Percentiles rank a stretch among this genome's conserved stretches.
phyloP scores from a whole-genome alignment of 2,113 vertebrate species.

The Hyperoodon ampullatus region DNA sequence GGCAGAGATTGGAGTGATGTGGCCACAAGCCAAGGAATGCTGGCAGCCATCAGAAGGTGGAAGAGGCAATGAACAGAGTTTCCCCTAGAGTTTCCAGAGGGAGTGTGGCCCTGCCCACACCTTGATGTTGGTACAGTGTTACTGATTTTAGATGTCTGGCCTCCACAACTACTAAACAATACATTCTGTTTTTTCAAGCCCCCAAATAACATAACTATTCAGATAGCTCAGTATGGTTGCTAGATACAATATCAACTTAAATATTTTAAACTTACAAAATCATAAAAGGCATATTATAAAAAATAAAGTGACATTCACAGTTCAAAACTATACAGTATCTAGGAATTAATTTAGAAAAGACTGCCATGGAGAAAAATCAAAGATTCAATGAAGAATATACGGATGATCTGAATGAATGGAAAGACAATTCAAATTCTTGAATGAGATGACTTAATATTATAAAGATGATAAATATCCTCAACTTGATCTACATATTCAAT shows the following conservation, averaged over 20 bases:
- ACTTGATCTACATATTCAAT: background rate
- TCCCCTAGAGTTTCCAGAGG: background rate
- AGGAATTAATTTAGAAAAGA: constrained; percentile 4
- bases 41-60: background rate
- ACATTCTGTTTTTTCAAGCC: background rate
- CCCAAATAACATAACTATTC: background rate
- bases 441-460: constrained; percentile 5
- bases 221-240: background rate
- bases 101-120: background rate
- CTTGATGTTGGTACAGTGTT: background rate
- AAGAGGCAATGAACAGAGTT: background rate
- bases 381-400: background rate
- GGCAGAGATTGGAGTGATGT: background rate
- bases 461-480: background rate
- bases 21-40: background rate
- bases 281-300: background rate
- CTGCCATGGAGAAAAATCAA: background rate
- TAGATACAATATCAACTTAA: background rate
- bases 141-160: background rate
- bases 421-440: background rate
- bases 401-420: background rate
- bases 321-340: background rate
- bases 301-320: background rate
- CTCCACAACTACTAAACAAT: background rate
- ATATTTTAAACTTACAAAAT: background rate